These are phyloP conservation scores for Lymantria monacha DNA, from an alignment of 2,888 invertebrate genomes.

Conservation along the genomic window DNA sequence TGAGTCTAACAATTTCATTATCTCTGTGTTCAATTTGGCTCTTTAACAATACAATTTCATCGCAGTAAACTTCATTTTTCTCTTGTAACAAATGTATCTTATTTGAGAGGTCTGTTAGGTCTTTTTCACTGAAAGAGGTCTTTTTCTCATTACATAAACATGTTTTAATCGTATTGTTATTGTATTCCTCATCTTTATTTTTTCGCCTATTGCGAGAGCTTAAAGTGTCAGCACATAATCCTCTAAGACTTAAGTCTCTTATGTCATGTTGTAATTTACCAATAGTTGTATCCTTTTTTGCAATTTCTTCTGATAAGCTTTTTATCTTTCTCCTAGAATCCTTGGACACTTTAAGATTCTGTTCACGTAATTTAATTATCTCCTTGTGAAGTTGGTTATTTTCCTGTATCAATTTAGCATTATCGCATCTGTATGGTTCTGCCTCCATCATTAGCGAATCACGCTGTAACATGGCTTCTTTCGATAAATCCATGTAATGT, in stretches of 20 bases:
- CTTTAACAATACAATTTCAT: slow-evolving; percentile 65
- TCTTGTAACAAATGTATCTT: slow-evolving; percentile 69
- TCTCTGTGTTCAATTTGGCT: slow-evolving; percentile 80
- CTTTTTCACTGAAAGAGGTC: slow-evolving; percentile 59
- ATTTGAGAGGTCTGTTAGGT: slow-evolving; percentile 65
- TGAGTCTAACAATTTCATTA: slow-evolving; percentile 87
- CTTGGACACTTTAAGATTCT: slow-evolving; percentile 79
- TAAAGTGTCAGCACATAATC: slow-evolving; percentile 70
- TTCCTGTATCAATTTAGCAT: slow-evolving; percentile 88
- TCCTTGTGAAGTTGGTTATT: slow-evolving; percentile 88
- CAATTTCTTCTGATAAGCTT: slow-evolving; percentile 83
- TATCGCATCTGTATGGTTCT: slow-evolving; percentile 91
- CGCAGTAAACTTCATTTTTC: slow-evolving; percentile 61
- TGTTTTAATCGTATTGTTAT: slow-evolving; percentile 36
- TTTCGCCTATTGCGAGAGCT: slow-evolving; percentile 70
- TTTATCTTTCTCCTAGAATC: slow-evolving; percentile 85
- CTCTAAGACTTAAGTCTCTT: slow-evolving; percentile 68
- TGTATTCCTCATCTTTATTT: slow-evolving; percentile 52
- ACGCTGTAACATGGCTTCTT: slow-evolving; percentile 86
- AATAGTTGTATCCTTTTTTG: slow-evolving; percentile 73
- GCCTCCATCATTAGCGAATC: slow-evolving; percentile 86
- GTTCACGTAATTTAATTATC: slow-evolving; percentile 85
- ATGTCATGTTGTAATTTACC: slow-evolving; percentile 69
- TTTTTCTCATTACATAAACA: slow-evolving; percentile 57
- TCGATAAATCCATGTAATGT: slow-evolving; percentile 90